Conservation (phyloP, 2,888 invertebrate genomes). For the Noctua janthina region DNA sequence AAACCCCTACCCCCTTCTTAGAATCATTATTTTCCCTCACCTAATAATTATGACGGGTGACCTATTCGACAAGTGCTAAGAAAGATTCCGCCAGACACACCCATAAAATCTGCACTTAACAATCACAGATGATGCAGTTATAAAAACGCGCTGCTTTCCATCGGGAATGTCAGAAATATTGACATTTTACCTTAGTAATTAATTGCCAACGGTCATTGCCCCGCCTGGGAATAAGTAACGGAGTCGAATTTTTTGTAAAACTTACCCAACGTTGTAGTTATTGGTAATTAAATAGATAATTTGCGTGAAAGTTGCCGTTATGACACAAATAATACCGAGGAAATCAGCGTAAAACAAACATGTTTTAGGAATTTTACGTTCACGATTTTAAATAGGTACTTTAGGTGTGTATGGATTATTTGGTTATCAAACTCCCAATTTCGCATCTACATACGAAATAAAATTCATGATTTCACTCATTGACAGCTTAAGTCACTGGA, state of each 20-base stretch:
- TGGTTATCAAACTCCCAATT: neutral
- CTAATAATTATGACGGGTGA: neutral
- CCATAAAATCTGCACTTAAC: neutral
- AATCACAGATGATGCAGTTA: neutral
- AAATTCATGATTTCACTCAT: neutral
- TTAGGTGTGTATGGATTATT: neutral
- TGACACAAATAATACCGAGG: slow-evolving; percentile 44
- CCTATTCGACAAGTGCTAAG: neutral
- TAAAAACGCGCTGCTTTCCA: neutral
- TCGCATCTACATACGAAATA: neutral
- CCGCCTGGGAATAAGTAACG: slow-evolving; percentile 33
- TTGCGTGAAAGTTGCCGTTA: slow-evolving; percentile 59
- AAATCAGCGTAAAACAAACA: slow-evolving; percentile 24
- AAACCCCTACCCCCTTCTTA: neutral
- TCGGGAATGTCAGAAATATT: slow-evolving; percentile 22
- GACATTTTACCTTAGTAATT: slow-evolving; percentile 26
- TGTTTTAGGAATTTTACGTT: slow-evolving; percentile 31
- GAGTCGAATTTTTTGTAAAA: slow-evolving; percentile 44
- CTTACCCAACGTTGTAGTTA: slow-evolving; percentile 59
- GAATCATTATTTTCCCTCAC: neutral
- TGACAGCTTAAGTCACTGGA: neutral
- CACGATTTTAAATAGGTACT: slow-evolving; percentile 17
- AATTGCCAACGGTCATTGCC: slow-evolving; percentile 35
- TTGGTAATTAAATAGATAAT: slow-evolving; percentile 59
- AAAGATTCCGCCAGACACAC: neutral